Percentiles rank a stretch among this genome's conserved stretches.
These are phyloP conservation scores for Bombus consobrinus DNA, from an alignment of 1,140 invertebrate species.

Conservation along the genomic window DNA sequence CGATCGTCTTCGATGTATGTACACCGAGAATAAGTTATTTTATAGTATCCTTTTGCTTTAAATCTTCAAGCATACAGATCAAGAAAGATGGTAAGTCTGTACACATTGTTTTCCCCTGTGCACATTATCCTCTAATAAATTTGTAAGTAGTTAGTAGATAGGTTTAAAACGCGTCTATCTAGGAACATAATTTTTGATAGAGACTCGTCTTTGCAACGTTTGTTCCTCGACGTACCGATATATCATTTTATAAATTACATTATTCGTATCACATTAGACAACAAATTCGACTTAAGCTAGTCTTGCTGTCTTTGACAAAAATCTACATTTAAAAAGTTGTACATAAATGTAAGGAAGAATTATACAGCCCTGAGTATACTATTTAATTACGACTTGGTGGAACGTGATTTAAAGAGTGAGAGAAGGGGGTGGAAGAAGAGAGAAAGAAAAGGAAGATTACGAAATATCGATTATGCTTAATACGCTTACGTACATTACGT, in stretches of 20 bases:
- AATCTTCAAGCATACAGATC: not conserved
- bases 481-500: constrained; percentile 8
- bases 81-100: not conserved
- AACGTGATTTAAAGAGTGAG: not conserved
- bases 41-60: not conserved
- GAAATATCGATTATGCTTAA: constrained; percentile 4
- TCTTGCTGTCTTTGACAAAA: constrained; percentile 1
- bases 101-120: not conserved
- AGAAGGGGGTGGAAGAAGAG: not conserved
- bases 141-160: constrained; percentile 2
- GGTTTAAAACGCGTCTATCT: not conserved
- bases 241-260: constrained; percentile 15
- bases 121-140: not conserved
- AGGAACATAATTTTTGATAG: not conserved
- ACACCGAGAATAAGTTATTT: constrained; percentile 3
- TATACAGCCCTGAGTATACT: not conserved
- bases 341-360: constrained; percentile 3
- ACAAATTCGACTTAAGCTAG: not conserved
- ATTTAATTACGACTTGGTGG: not conserved
- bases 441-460: constrained; percentile 25
- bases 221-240: not conserved
- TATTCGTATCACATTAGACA: constrained; percentile 11
- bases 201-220: not conserved
- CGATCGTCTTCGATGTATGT: not conserved
- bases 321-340: not conserved